These are phyloP conservation scores for Gambelia wislizenii DNA, from an alignment of 2,797 vertebrate species.

Conservation along the genomic window DNA sequence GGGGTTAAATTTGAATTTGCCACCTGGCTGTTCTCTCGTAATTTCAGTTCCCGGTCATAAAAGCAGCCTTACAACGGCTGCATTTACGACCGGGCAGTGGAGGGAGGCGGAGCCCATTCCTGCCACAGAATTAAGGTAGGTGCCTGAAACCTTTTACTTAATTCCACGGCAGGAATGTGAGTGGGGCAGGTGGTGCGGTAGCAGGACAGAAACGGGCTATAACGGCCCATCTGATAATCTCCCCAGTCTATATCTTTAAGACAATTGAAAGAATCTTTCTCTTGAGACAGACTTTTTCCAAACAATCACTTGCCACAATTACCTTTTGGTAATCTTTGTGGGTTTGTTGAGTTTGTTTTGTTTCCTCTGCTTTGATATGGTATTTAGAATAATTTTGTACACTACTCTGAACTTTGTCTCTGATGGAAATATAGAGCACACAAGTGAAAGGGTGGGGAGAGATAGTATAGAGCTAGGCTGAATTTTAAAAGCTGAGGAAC, in stretches of 20 bases:
- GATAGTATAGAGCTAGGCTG: not conserved
- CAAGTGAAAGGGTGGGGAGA: not conserved
- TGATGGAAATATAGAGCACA: not conserved
- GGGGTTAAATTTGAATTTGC: no score
- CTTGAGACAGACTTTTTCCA: not conserved
- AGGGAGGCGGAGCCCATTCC: no score
- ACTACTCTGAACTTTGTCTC: not conserved
- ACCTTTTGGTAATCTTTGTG: not conserved
- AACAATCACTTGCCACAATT: not conserved
- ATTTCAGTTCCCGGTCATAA: no score
- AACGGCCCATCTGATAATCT: no score
- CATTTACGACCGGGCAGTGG: no score
- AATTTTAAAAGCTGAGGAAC: slow-evolving; percentile 1
- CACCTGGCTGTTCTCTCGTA: no score
- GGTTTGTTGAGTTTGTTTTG: not conserved
- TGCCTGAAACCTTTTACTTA: no score
- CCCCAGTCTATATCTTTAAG: not conserved
- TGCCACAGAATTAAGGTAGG: no score
- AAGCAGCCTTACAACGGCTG: no score
- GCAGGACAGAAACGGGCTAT: no score
- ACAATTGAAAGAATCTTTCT: not conserved
- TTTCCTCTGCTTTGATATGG: not conserved
- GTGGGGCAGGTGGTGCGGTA: no score
- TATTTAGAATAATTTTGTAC: not conserved
- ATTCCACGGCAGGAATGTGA: no score